Conservation (phyloP, 2,113 vertebrate species). For the Cinclus mexicanus region DNA sequence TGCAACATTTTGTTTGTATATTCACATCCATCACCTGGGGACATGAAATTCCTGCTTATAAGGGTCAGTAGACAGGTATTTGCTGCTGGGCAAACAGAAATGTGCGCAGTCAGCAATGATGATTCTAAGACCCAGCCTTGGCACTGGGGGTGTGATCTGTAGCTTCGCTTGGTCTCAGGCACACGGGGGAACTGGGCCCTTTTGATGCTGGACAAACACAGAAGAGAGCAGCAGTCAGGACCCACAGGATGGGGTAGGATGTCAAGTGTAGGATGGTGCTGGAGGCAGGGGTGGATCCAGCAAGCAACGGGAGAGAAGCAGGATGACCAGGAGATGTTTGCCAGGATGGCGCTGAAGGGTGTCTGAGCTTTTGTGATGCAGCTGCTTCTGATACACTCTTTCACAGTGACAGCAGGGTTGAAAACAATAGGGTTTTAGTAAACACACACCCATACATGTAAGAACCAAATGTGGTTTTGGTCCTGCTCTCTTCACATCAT, state of each 20-base stretch:
- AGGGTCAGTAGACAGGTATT: background rate
- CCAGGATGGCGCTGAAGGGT: background rate
- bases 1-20: background rate
- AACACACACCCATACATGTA: fast-evolving
- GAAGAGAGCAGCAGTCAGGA: background rate
- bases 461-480: background rate
- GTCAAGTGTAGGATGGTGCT: fast-evolving
- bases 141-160: too few species aligned
- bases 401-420: background rate
- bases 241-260: background rate
- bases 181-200: background rate
- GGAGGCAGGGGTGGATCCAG: background rate
- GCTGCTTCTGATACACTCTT: background rate
- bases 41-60: background rate
- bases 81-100: background rate
- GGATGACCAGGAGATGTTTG: background rate
- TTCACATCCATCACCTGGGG: background rate
- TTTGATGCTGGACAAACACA: background rate
- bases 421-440: background rate
- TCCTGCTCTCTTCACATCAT: background rate
- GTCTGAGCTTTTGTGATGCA: too few species aligned
- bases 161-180: background rate
- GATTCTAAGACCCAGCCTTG: background rate
- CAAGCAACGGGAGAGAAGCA: fast-evolving
- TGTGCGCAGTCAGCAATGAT: background rate